Percentiles rank a stretch among this genome's conserved stretches.
phyloP scores from a whole-genome alignment of 2,113 vertebrate genomes.

The Plectropomus leopardus region DNA sequence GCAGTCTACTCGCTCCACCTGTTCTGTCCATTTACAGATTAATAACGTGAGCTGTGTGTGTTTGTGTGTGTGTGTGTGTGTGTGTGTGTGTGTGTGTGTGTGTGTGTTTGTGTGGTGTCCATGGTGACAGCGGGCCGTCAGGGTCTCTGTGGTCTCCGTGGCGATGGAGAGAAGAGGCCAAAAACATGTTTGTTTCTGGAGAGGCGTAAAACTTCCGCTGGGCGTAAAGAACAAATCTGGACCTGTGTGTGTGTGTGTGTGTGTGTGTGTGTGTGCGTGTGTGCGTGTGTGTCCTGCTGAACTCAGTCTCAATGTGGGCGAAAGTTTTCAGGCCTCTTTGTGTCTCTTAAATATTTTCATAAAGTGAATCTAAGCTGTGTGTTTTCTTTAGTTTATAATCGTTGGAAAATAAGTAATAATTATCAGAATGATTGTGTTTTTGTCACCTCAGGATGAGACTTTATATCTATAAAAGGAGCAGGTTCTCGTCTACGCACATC shows the following conservation, averaged over 20 bases:
- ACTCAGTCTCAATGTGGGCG: no score
- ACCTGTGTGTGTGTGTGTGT: slow-evolving; percentile 28
- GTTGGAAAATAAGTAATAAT: no score
- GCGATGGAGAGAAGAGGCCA: slow-evolving; percentile 6
- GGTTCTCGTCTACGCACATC: no score
- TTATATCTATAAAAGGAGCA: no score
- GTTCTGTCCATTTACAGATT: background rate
- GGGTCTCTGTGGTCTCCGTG: slow-evolving; percentile 23
- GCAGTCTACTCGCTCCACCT: background rate
- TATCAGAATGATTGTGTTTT: no score
- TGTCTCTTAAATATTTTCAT: no score
- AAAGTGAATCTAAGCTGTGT: no score
- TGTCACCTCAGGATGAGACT: no score
- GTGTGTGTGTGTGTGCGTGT: slow-evolving; percentile 33
- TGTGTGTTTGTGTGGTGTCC: slow-evolving; percentile 12
- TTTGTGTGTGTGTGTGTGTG: background rate
- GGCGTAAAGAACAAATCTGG: background rate
- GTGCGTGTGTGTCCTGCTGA: no score
- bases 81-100: slow-evolving; percentile 5
- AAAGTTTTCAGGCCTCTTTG: no score
- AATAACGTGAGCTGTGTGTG: background rate
- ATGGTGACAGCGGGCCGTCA: slow-evolving; percentile 11
- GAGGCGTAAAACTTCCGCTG: slow-evolving; percentile 14
- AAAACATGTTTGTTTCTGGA: slow-evolving; percentile 16
- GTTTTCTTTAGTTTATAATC: no score